Evolutionary conservation across 2,113 vertebrate species (phyloP), one percentile per base, ranked within the genome.

Genomic region (Carassius gibelio): DNA sequence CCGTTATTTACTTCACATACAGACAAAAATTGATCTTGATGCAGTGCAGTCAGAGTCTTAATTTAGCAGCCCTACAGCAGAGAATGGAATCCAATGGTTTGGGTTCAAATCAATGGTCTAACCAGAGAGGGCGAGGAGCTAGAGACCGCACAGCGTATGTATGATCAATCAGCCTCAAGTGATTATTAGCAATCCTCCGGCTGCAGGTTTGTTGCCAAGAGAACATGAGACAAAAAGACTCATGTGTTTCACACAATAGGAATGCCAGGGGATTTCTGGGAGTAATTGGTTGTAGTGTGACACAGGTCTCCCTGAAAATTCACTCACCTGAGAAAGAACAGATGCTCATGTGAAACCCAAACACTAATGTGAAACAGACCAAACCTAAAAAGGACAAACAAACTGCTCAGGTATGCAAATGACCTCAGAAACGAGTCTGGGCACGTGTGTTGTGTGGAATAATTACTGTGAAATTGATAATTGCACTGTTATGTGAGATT

Each of bases 11-110:
- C 82, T 79, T 89, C 88, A 86, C 84, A 95, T 97, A 84, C 95
- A 95, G 91, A 93, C 94, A 91, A 95, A 61, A 95, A 98, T 98
- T 98, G 97, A 98, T 99, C 96, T 95, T 95, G 96, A 97, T 96
- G 95, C 95, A 95, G 92, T 95, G 96, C 98, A 98, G 99, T 99
- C 97, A 97, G 96, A 98, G 97, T 98, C 96, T 97, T 99, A 99
- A 99, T 99, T 99, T 97, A 96, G 95, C 96, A 94, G 94, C 96
- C 96, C 95, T 94, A 96, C 96, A 98, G 98, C 96, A 96, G 95
- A 98, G 96, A 96, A 97, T 95, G 96, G 96, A 97, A 97, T 96
- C 96, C 94, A 91, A 98, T 99, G 95, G 95, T 94, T 95, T 94
- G 93, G 89, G 94, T 92, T 89, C 88, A 91, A 95, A 98, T 99